Evolutionary conservation across 2,797 vertebrate genomes (phyloP).

Genomic region (Lepus townsendii): DNA sequence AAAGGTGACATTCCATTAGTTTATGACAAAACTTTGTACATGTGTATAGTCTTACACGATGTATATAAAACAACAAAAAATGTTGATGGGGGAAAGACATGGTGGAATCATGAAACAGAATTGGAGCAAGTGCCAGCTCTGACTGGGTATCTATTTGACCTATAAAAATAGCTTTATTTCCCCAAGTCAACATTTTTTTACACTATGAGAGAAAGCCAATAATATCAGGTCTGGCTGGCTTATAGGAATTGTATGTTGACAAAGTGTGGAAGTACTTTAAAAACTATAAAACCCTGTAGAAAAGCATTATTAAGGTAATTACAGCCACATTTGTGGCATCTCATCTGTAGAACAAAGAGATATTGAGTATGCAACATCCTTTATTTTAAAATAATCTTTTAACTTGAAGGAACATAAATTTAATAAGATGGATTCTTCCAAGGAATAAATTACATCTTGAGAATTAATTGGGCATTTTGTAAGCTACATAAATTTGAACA

Average conservation of each 20-base stretch:
- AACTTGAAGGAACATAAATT: constrained; percentile 75
- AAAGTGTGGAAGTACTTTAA: constrained; percentile 6
- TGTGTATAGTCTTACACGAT: background rate
- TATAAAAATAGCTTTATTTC: constrained; percentile 47
- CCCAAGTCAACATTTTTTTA: background rate
- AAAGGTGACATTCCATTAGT: background rate
- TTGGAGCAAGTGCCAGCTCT: background rate
- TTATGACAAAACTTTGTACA: background rate
- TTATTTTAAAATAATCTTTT: constrained; percentile 79
- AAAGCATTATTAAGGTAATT: constrained; percentile 63
- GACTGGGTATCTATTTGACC: background rate
- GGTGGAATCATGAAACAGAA: background rate
- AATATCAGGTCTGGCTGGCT: background rate
- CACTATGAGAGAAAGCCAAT: constrained; percentile 4
- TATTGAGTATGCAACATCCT: background rate
- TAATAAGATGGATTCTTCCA: constrained; percentile 70
- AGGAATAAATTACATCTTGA: constrained; percentile 68
- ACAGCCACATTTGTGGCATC: background rate
- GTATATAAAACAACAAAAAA: background rate
- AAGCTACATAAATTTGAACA: constrained; percentile 71
- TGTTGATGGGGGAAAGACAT: background rate
- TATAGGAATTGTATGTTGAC: background rate
- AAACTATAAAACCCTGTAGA: background rate
- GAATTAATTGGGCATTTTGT: constrained; percentile 73
- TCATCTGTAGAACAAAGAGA: constrained; percentile 49